Conservation (phyloP, 1,140 invertebrate genomes). For the Daktulosphaira vitifoliae region DNA sequence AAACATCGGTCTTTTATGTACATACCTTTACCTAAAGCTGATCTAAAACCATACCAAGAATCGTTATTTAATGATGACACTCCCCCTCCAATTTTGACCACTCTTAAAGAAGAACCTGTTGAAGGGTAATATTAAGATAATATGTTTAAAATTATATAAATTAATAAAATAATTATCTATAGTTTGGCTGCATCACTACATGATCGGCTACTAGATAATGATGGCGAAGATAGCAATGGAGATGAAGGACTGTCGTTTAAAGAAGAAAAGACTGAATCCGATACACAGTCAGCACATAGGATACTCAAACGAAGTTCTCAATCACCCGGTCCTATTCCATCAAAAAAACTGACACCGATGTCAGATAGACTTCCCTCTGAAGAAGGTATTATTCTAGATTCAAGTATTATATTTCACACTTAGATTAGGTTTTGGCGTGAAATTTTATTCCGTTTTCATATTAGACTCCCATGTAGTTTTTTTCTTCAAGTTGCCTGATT, state of each 20-base stretch:
- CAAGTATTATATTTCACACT: conserved; percentile 5
- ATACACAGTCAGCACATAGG: conserved; percentile 22
- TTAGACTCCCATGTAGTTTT: conserved; percentile 19
- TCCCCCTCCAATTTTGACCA: conserved; percentile 42
- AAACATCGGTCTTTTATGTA: conserved; percentile 38
- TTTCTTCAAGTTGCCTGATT: conserved; percentile 13
- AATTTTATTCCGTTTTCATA: conserved; percentile 28
- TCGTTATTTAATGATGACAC: conserved; percentile 59
- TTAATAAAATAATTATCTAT: background rate
- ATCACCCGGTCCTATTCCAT: conserved; percentile 12
- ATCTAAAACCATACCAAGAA: conserved; percentile 63
- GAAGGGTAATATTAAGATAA: conserved; percentile 37
- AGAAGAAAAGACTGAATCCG: conserved; percentile 31
- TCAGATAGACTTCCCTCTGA: conserved; percentile 6
- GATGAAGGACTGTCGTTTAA: conserved; percentile 35
- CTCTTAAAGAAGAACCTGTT: conserved; percentile 38
- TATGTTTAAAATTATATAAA: background rate
- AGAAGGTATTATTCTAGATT: conserved; percentile 20
- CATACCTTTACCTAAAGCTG: conserved; percentile 54
- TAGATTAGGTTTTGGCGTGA: conserved; percentile 30
- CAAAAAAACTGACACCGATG: conserved; percentile 30
- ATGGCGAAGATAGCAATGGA: conserved; percentile 35
- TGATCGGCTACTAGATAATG: conserved; percentile 59
- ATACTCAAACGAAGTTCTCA: conserved; percentile 28
- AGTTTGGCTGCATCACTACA: conserved; percentile 70